phyloP scores from a whole-genome alignment of 2,797 vertebrate species.

The Loriculus beryllinus region DNA sequence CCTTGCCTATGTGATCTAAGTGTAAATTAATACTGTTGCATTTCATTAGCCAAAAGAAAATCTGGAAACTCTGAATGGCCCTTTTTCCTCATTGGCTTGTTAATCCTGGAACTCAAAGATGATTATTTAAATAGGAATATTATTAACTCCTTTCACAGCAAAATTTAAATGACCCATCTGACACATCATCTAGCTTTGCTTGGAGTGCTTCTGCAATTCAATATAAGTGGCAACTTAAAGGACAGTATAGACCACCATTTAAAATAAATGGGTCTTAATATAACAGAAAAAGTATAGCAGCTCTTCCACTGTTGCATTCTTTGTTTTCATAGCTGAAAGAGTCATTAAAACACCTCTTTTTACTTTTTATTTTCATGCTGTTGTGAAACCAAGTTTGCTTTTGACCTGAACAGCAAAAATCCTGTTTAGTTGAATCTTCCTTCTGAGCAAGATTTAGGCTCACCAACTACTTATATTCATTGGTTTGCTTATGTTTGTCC shows the following conservation, averaged over 20 bases:
- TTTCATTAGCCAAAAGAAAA: conserved; percentile 6
- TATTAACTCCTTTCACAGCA: not conserved
- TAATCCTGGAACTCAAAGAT: not conserved
- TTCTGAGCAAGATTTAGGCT: not conserved
- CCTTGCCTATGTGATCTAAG: not conserved
- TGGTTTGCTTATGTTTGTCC: not conserved
- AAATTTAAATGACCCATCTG: not conserved
- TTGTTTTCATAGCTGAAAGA: not conserved
- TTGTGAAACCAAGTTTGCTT: not conserved
- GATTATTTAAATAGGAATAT: not conserved
- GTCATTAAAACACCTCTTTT: not conserved
- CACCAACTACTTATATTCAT: not conserved
- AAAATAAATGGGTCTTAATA: not conserved
- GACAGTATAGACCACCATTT: not conserved
- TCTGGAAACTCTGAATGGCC: not conserved
- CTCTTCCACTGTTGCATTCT: not conserved
- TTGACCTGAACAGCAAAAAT: not conserved
- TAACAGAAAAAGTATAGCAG: not conserved
- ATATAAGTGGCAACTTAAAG: not conserved
- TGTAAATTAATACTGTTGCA: not conserved
- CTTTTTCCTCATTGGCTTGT: not conserved
- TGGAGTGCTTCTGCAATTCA: not conserved
- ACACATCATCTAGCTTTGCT: not conserved
- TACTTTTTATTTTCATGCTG: not conserved
- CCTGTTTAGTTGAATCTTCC: not conserved